Conservation (phyloP, 2,888 invertebrate genomes). For the Cantharis rufa region DNA sequence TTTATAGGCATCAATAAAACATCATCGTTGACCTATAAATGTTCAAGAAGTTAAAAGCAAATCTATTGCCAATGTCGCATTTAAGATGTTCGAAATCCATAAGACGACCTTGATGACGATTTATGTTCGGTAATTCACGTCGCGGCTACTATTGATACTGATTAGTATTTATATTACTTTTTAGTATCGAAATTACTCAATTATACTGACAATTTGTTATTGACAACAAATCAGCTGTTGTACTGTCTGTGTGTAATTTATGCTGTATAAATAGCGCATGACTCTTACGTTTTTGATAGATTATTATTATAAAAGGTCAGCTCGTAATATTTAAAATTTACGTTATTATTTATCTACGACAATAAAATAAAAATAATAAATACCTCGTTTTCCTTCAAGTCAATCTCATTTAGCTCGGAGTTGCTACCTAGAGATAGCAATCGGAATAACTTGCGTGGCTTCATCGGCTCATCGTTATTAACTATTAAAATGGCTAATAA, state of each 20-base stretch:
- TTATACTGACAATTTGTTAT: background rate
- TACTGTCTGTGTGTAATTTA: background rate
- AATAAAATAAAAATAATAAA: background rate
- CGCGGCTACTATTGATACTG: slow-evolving; percentile 7
- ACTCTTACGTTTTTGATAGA: background rate
- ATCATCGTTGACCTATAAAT: background rate
- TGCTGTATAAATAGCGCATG: background rate
- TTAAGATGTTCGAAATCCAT: background rate
- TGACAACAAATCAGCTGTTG: background rate
- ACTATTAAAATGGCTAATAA: background rate
- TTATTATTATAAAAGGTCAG: background rate
- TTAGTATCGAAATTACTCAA: slow-evolving; percentile 11
- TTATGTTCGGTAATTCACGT: background rate
- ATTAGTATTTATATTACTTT: background rate
- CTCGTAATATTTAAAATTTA: background rate
- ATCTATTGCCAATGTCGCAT: background rate
- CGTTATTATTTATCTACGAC: background rate
- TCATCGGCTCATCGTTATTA: slow-evolving; percentile 29
- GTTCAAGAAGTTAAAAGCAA: background rate
- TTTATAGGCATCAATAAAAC: background rate
- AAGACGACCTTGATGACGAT: background rate
- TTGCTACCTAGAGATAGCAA: slow-evolving; percentile 17
- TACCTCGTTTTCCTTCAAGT: background rate
- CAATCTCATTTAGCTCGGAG: background rate
- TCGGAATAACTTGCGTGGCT: slow-evolving; percentile 24